Evolutionary conservation across 2,888 invertebrate genomes (phyloP).

Genomic region (Belgica antarctica): DNA sequence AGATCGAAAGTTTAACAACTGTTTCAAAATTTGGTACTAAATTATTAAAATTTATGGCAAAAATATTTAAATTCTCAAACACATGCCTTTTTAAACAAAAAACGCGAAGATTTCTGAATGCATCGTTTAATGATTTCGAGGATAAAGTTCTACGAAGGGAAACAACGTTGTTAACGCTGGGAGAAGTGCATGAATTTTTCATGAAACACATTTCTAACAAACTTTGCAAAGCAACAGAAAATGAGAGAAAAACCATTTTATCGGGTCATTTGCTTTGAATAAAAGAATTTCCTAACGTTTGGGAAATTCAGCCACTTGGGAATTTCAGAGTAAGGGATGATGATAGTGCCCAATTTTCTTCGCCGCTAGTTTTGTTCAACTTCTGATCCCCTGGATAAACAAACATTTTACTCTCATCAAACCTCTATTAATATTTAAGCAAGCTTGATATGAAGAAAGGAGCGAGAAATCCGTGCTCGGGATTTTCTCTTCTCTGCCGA

Average conservation of each 20-base stretch:
- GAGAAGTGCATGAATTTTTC: constrained; percentile 27
- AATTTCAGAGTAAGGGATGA: neutral
- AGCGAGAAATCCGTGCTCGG: constrained; percentile 6
- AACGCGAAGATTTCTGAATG: no score
- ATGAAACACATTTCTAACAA: constrained; percentile 9
- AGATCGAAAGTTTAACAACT: neutral
- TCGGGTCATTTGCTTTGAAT: constrained; percentile 44
- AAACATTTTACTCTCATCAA: constrained; percentile 18
- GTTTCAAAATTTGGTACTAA: neutral
- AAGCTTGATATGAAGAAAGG: constrained; percentile 22
- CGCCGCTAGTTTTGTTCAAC: neutral
- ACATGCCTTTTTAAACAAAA: no score
- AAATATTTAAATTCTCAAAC: constrained; percentile 38
- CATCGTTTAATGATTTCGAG: constrained; percentile 34
- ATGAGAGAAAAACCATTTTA: constrained; percentile 38
- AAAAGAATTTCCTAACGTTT: constrained; percentile 40
- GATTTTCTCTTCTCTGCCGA: neutral
- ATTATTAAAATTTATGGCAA: constrained; percentile 41
- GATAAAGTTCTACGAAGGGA: no score
- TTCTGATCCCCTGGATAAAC: neutral
- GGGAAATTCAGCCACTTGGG: constrained; percentile 25
- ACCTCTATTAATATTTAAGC: constrained; percentile 44
- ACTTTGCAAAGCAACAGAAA: neutral
- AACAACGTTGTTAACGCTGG: constrained; percentile 28
- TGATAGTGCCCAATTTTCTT: neutral